Evolutionary conservation across 2,113 vertebrate species (phyloP), one percentile per base, ranked within the genome.

Genomic region (Nerophis ophidion): DNA sequence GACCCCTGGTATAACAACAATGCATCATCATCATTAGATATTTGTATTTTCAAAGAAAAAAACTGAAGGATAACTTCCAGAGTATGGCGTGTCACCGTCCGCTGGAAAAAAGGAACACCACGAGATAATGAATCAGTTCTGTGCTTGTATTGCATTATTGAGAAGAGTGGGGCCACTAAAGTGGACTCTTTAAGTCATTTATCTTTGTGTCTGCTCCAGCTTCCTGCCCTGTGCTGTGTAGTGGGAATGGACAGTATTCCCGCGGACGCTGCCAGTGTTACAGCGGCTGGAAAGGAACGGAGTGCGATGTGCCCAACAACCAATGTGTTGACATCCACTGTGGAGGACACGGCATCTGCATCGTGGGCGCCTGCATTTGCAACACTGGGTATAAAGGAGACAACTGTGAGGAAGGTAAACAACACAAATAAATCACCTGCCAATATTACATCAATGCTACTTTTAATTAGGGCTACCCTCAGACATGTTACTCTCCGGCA

Each of bases 271-370:
- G 97, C 86, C 92, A 97, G 59, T 99, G 97, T 66, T 97, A 94
- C 90, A 98, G 96, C 0, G 96, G 97, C 50, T 99, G 97, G 96
- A 99, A 98, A 84, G 95, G 95, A 61, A 95, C 95, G 0, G 97
- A 99, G 81, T 99, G 97, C 2, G 97, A 99, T 0, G 93, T 99
- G 58, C 95, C 95, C 1, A 78, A 87, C 16, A 96, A 91, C 57
- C 95, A 99, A 86, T 99, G 97, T 71, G 87, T 98, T 6, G 95
- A 99, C 86, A 92, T 95, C 48, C 92, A 95, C 83, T 99, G 97
- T 7, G 93, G 95, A 14, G 94, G 95, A 34, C 94, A 94, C 12
- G 97, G 97, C 63, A 92, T 97, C 76, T 99, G 97, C 81, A 95
- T 98, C 70, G 91, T 94, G 85, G 97, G 97, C 5, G 89, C 92